Base-by-base conservation (phyloP, 92 coral and sea anemone genomes). In the Epizoanthus scotinus region DNA sequence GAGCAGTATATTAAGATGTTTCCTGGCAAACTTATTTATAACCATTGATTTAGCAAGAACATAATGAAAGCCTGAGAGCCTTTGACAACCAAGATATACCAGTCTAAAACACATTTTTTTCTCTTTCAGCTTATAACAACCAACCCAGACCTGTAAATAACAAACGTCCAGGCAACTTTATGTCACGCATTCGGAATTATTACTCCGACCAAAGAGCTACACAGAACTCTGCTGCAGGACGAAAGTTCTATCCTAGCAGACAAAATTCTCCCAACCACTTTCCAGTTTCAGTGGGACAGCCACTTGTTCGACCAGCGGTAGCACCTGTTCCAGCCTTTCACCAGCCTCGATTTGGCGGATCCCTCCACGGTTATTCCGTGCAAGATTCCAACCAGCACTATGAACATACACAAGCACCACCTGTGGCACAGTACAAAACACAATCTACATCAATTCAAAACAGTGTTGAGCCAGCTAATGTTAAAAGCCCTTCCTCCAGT, bases 261-360 rank as follows among this genome's bases (percentile, higher is more conserved):
- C 67, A 75, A 59, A 59, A 58, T 10, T 59, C 55, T 24, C 58
- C 68, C 14, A 75, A 44, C 24, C 58, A 31, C n/a, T 59, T 57
- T 40, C 55, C 34, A 14, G 81, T 75, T 22, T 15, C 47, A 40
- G 81, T 75, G 20, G 81, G 81, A 7, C 67, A 57, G 57, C 81
- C 81, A 31, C 67, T 58, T 20, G 56, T 34, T 7, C 63, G 50
- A 57, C 81, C 81, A 8, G 81, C 56, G 17, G 17, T 22, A 50
- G 21, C 55, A 38, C 36, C 54, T 25, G 63, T 8, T 28, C 61
- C 56, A 9, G 31, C 57, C 63, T 22, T 75, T 54, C 68, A 36
- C 14, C 81, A 58, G 20, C 67, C 81, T 34, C 31, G 29, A 75
- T 19, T 58, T 59, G 56, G 38, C 29, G 64, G 22, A 53, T 2